Percentiles rank a stretch among this genome's conserved stretches.
phyloP scores from a whole-genome alignment of 2,888 invertebrate species.

The Mythimna albipuncta region DNA sequence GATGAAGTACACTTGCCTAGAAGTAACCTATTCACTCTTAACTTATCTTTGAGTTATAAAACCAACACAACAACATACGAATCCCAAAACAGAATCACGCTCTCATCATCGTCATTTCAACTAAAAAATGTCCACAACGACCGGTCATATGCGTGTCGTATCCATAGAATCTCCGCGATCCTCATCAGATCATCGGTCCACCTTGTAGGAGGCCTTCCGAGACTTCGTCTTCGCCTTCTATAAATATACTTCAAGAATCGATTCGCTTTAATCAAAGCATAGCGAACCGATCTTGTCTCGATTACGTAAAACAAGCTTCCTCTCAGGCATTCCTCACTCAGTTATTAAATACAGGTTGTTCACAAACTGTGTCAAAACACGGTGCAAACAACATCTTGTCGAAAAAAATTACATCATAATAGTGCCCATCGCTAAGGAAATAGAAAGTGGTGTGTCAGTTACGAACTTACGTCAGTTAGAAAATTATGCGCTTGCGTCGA shows the following conservation, averaged over 20 bases:
- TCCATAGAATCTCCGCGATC: no score
- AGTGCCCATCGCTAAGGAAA: constrained; percentile 59
- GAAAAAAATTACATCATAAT: constrained; percentile 62
- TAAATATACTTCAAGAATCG: constrained; percentile 17
- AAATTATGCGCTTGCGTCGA: constrained; percentile 71
- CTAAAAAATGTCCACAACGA: no score
- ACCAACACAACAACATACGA: not conserved
- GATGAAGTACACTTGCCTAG: no score
- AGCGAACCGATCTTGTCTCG: constrained; percentile 10
- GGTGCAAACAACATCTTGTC: constrained; percentile 54
- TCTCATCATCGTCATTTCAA: no score
- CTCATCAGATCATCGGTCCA: no score
- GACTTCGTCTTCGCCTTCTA: not conserved
- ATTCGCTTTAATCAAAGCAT: constrained; percentile 15
- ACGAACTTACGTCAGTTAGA: constrained; percentile 68
- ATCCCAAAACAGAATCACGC: not conserved
- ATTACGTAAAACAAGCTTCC: constrained; percentile 48
- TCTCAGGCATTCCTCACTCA: constrained; percentile 27
- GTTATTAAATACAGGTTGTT: constrained; percentile 28
- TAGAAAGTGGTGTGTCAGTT: constrained; percentile 71
- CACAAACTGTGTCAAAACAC: constrained; percentile 52
- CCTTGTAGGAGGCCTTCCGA: no score
- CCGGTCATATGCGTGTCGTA: no score
- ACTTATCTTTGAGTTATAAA: not conserved
- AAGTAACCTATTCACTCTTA: not conserved